Conservation (phyloP, 2,113 vertebrate genomes). For the Rhizomys pruinosus region DNA sequence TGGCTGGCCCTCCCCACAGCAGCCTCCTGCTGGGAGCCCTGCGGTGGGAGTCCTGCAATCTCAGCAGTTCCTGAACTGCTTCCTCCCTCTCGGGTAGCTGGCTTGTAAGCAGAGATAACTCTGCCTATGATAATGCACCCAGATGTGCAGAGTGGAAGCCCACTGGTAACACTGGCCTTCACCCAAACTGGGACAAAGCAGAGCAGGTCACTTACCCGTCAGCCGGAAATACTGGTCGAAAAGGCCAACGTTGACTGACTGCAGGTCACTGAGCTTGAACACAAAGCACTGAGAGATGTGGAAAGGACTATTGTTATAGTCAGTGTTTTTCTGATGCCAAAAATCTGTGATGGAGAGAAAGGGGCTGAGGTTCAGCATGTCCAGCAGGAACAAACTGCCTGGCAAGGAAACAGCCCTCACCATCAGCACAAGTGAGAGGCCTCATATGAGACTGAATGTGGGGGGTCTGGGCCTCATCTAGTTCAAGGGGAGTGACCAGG, state of each 20-base stretch:
- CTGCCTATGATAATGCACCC: not conserved
- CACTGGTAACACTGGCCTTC: constrained; percentile 42
- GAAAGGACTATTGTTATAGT: constrained; percentile 87
- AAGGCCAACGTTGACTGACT: constrained; percentile 95
- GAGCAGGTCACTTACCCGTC: constrained; percentile 88
- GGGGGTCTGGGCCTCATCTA: too few species aligned
- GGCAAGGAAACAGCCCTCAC: not conserved
- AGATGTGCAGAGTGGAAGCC: not conserved
- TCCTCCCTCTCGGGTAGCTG: constrained; percentile 22
- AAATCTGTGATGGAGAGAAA: constrained; percentile 82
- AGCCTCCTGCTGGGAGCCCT: not conserved
- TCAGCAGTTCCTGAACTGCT: constrained; percentile 77
- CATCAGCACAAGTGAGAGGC: fast-evolving
- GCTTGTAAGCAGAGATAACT: constrained; percentile 58
- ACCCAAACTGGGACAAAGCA: not conserved
- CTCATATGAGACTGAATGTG: fast-evolving
- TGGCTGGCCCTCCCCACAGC: not conserved
- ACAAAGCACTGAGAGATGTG: constrained; percentile 91
- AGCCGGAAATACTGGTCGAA: constrained; percentile 98
- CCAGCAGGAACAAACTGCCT: not conserved
- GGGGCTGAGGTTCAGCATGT: fast-evolving
- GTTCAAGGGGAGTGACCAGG: not conserved
- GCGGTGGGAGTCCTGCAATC: constrained; percentile 43
- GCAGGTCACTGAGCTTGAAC: constrained; percentile 90
- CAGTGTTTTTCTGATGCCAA: constrained; percentile 87